A percentile compares a stretch with the other conserved stretches of the same genome.
phyloP scores from a whole-genome alignment of 2,797 vertebrate species.

The Coccyzus lansbergi region DNA sequence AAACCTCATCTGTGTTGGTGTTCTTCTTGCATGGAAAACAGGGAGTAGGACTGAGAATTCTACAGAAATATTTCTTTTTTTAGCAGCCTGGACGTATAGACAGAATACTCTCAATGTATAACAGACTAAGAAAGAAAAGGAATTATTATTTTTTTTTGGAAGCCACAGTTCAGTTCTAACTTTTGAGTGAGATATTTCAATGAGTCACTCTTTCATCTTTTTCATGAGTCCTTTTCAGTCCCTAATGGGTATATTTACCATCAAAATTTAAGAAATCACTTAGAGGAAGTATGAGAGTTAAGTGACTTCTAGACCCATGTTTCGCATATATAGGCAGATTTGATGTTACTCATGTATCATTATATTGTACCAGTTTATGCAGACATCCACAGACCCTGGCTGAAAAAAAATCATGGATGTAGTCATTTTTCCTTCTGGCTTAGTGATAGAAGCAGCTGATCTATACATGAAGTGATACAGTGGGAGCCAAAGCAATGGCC shows the following conservation, averaged over 20 bases:
- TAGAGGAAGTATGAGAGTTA: background rate
- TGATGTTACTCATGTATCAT: background rate
- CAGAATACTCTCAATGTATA: background rate
- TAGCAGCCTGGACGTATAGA: background rate
- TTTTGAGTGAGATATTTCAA: background rate
- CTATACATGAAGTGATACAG: background rate
- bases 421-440: background rate
- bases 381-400: background rate
- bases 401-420: background rate
- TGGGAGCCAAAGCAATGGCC: background rate
- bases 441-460: background rate
- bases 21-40: background rate
- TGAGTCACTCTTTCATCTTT: background rate
- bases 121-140: background rate
- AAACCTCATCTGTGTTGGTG: background rate
- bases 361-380: background rate
- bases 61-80: background rate
- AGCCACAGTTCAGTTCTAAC: background rate
- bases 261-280: background rate
- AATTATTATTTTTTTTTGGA: background rate
- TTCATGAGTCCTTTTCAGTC: background rate
- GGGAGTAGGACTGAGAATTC: background rate
- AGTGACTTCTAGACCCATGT: background rate
- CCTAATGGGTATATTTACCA: background rate
- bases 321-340: background rate